Evolutionary conservation across 2,797 vertebrate genomes (phyloP), one percentile per base, ranked within the genome.

Genomic region (Chiloscyllium punctatum): DNA sequence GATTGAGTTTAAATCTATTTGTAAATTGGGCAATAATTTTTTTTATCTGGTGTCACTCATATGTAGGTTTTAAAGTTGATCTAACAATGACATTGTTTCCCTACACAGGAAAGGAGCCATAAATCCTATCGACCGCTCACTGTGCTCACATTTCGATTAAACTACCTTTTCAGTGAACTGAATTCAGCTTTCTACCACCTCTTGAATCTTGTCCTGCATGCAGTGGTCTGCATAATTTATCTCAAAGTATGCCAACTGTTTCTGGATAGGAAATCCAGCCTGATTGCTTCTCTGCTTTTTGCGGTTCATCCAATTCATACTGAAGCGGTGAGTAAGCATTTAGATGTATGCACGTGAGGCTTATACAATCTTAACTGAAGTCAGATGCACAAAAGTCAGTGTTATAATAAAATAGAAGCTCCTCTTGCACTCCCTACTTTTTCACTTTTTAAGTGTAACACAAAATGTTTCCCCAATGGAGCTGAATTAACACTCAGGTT

Each of bases 41-140:
- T 27, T 25, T 72, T 94, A 51, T 57, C 53, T 53, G 15, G 23
- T 48, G 30, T 4, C 8, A 71, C 3, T 48, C 13, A 4, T 95
- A 33, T 9, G 37, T 95, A 16, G 4, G 42, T 62, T 95, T 91
- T 62, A 15, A 84, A 66, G 27, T 86, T 68, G 62, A 27, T 21
- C 25, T 95, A 77, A 95, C 74, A 74, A 23, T 53, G 27, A 48
- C 2, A 97, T 96, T 95, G 96, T 97, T 96, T 96, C 37, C 42
- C 30, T 69, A 62, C 96, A 13, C 96, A 99, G 99, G 99, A 99
- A 96, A 98, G 99, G 96, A 99, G 99, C 97, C 99, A 99, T 97
- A 99, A 99, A 96, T 99, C 99, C 5, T 99, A 99, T 27, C 97
- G 99, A 79, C 99, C 99, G 0, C 97, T 99, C 96, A 99, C 99